A percentile compares a stretch with the other conserved stretches of the same genome.
Conservation (phyloP, 1,140 invertebrate genomes). For the Eulimnadia texana region DNA sequence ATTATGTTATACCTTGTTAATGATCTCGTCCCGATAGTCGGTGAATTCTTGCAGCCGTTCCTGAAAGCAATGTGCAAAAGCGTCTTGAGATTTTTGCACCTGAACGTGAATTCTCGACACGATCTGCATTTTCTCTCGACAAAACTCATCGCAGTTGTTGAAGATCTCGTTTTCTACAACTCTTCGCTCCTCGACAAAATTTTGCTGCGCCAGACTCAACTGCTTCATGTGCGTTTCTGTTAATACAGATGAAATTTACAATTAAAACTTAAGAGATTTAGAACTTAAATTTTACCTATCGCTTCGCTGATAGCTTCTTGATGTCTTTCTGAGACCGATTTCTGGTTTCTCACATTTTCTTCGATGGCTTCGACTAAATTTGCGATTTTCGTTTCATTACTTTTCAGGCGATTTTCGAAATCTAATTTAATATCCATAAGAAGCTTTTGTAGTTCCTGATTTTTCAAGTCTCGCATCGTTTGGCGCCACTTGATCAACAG, state of each 20-base stretch:
- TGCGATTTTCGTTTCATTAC: not conserved
- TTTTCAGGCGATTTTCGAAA: not conserved
- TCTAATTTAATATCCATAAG: not conserved
- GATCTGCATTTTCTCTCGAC: not conserved
- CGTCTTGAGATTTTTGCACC: not conserved
- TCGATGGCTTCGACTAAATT: not conserved
- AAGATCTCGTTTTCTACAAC: not conserved
- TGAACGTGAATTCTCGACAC: not conserved
- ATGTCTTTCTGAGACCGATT: not conserved
- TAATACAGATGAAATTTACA: not conserved
- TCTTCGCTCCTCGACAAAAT: not conserved
- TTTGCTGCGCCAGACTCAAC: not conserved
- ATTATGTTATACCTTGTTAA: not conserved
- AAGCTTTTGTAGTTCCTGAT: conserved; percentile 1
- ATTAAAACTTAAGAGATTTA: not conserved
- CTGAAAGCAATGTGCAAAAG: not conserved
- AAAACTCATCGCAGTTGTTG: not conserved
- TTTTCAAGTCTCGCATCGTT: conserved; percentile 7
- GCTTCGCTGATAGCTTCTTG: not conserved
- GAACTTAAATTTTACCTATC: not conserved
- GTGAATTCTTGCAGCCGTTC: not conserved
- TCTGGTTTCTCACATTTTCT: not conserved
- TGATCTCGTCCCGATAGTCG: not conserved
- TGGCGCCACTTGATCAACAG: conserved; percentile 11
- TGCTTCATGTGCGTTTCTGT: not conserved